phyloP scores from a whole-genome alignment of 2,797 vertebrate genomes.

The Sebastes taczanowskii region DNA sequence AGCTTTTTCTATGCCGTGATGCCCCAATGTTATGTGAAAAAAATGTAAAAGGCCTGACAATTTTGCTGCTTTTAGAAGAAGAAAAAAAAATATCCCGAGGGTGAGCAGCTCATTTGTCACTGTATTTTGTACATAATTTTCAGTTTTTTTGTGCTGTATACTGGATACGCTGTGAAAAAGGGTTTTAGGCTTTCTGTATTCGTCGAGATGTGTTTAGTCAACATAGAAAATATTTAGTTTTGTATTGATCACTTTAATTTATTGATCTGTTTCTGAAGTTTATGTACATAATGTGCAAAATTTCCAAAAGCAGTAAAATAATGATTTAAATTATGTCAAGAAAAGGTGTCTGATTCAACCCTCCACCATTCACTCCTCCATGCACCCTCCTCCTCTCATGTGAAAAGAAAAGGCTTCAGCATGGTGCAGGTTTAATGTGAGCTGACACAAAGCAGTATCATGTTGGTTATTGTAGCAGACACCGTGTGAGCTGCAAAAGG shows the following conservation, averaged over 20 bases:
- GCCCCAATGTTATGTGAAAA: slow-evolving; percentile 72
- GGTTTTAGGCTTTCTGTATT: slow-evolving; percentile 91
- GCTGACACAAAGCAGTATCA: slow-evolving; percentile 68
- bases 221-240: slow-evolving; percentile 97
- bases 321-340: slow-evolving; percentile 88
- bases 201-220: slow-evolving; percentile 91
- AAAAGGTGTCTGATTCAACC: slow-evolving; percentile 72
- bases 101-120: slow-evolving; percentile 72
- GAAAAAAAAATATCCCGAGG: slow-evolving; percentile 43
- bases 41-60: slow-evolving; percentile 67
- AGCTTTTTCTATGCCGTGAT: slow-evolving; percentile 68
- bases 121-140: slow-evolving; percentile 83
- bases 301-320: slow-evolving; percentile 95
- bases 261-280: slow-evolving; percentile 92
- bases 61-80: slow-evolving; percentile 70
- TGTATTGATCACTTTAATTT: slow-evolving; percentile 98
- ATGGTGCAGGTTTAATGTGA: slow-evolving; percentile 57
- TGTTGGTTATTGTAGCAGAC: slow-evolving; percentile 62
- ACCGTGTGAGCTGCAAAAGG: slow-evolving; percentile 48
- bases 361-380: background rate
- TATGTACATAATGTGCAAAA: slow-evolving; percentile 95
- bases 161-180: slow-evolving; percentile 92
- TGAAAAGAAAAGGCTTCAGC: slow-evolving; percentile 45
- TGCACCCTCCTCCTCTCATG: background rate
- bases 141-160: slow-evolving; percentile 88